Base-by-base conservation (phyloP, 2,888 invertebrate species). In the Cepaea hortensis region DNA sequence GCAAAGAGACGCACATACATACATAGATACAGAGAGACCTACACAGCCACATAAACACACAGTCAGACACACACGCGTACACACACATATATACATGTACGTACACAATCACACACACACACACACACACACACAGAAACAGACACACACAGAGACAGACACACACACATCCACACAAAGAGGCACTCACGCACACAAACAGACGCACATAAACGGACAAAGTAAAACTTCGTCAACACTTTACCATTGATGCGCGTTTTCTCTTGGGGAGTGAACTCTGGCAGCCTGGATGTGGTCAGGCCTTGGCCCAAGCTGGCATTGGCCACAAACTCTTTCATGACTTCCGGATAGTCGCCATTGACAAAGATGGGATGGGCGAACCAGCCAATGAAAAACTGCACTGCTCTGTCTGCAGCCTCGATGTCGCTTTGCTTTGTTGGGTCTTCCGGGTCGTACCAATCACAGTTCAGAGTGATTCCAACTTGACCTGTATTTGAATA, bases 311-410 rank as follows among this genome's bases (percentile, higher is more conserved):
- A 72, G 87, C 93, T 93, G 80, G 91, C 91, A 15, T 89, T 88
- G 13, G 72, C 89, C 0, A 93, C 88, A 35, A 87, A 88, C n/a
- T 84, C 72, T 73, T 91, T 92, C 93, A 93, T 93, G 77, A 88
- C 85, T 61, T 87, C 89, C n/a, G 92, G 92, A 75, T 93, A 97
- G 94, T 97, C 96, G 13, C 94, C 94, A 87, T 92, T 89, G n/a
- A 93, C 91, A 85, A 90, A 90, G 23, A 94, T 91, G 5, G 35
- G 93, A 82, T 93, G 90, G 3, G 93, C 93, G 85, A 91, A 94
- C 93, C 93, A 93, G n/a, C 94, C 94, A 65, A 93, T 88, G 82
- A 91, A 90, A 75, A 92, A 91, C 85, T 90, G 89, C 35, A 91
- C 68, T 2, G 88, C 90, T 77, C 91, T 84, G 70, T 92, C 92